Conservation (phyloP, 2,113 vertebrate genomes). For the Ceyx melanurus region DNA sequence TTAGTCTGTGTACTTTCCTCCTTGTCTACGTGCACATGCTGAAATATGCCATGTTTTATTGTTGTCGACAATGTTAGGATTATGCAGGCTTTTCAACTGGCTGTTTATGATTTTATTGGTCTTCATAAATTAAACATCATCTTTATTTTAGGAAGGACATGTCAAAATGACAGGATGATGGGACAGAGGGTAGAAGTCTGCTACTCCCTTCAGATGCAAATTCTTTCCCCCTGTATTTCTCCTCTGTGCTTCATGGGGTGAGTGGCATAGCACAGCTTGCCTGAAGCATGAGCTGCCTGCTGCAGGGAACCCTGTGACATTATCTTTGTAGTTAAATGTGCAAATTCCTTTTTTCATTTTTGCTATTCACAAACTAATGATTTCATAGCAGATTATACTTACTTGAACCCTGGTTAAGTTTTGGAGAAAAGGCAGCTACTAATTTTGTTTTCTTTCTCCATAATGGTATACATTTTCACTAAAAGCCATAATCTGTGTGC, state of each 20-base stretch:
- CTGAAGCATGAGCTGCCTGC: background rate
- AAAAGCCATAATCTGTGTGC: background rate
- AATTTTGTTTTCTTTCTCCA: background rate
- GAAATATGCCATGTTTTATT: background rate
- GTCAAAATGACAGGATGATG: conserved; percentile 4
- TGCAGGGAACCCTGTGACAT: background rate
- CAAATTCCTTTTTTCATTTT: background rate
- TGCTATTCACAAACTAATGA: background rate
- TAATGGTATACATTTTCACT: background rate
- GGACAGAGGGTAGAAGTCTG: background rate
- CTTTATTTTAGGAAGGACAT: conserved; percentile 8
- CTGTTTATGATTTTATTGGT: conserved; percentile 16
- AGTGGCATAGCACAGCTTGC: background rate
- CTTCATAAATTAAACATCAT: background rate
- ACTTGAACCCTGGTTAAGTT: background rate
- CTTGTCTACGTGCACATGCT: background rate
- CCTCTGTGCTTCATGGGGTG: background rate
- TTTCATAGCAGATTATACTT: background rate
- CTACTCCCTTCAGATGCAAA: conserved; percentile 50
- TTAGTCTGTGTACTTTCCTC: background rate
- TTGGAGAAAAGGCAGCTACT: background rate
- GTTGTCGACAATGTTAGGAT: background rate
- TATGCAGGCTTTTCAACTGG: background rate
- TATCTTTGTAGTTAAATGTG: background rate
- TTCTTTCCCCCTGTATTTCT: conserved; percentile 2